These are phyloP conservation scores for Melipona quadrifasciata DNA, from an alignment of 1,140 invertebrate genomes.

Conservation along the genomic window DNA sequence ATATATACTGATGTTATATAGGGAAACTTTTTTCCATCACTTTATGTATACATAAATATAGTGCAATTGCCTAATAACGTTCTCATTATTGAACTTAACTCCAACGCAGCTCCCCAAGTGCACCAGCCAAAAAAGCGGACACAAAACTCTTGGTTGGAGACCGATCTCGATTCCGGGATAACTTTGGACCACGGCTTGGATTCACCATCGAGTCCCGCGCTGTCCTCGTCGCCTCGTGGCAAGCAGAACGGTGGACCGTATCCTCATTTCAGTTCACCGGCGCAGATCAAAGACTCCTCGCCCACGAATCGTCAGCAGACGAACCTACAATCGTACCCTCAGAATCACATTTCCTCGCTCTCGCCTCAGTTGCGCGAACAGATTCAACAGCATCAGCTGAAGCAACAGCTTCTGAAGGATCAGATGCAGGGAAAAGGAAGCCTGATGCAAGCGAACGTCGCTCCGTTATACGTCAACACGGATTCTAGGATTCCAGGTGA, in stretches of 20 bases:
- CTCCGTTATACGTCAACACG: conserved; percentile 80
- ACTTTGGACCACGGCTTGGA: conserved; percentile 84
- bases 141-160: conserved; percentile 90
- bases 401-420: conserved; percentile 75
- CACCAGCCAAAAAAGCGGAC: conserved; percentile 79
- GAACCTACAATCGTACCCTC: conserved; percentile 50
- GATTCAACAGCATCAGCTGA: conserved; percentile 77
- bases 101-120: conserved; percentile 66
- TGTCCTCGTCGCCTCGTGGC: conserved; percentile 65
- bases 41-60: too few relatives aligned
- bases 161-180: conserved; percentile 91
- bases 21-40: too few relatives aligned
- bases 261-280: conserved; percentile 58
- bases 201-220: conserved; percentile 71
- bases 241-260: conserved; percentile 68
- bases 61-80: too few relatives aligned
- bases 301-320: conserved; percentile 55
- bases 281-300: conserved; percentile 65
- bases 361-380: conserved; percentile 74
- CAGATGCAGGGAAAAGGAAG: conserved; percentile 77
- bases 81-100: too few relatives aligned
- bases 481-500: conserved; percentile 71
- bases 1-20: too few relatives aligned
- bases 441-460: conserved; percentile 65
- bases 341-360: conserved; percentile 70